A percentile compares a stretch with the other conserved stretches of the same genome.
Evolutionary conservation across 2,888 invertebrate species (phyloP).

Genomic region (Dolichomitus sp.): DNA sequence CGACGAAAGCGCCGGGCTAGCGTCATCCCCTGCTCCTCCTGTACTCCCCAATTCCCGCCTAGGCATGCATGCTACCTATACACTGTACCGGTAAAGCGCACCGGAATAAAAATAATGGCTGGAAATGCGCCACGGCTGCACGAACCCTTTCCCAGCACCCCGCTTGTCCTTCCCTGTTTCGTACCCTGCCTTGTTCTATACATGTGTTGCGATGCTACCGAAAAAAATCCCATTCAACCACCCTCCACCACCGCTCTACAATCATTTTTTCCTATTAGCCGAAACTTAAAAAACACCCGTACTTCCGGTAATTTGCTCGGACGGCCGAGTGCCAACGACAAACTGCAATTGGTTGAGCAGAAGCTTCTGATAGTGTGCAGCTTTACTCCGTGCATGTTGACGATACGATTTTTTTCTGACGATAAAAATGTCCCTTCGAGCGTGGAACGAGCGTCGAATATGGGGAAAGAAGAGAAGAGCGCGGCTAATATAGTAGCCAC

Average conservation of each 20-base stretch:
- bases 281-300: conserved; percentile 81
- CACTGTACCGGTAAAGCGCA: conserved; percentile 79
- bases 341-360: conserved; percentile 67
- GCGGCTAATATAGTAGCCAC: not conserved
- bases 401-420: conserved; percentile 50
- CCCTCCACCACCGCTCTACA: conserved; percentile 40
- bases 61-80: conserved; percentile 35
- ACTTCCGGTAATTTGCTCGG: conserved; percentile 80
- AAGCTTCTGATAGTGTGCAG: conserved; percentile 36
- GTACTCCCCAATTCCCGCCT: conserved; percentile 10
- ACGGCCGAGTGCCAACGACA: conserved; percentile 64
- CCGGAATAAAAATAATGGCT: conserved; percentile 83
- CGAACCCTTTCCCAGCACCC: conserved; percentile 21
- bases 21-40: conserved; percentile 48
- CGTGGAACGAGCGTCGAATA: conserved; percentile 1
- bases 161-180: conserved; percentile 35
- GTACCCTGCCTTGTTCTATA: conserved; percentile 49
- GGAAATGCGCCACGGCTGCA: conserved; percentile 75
- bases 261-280: conserved; percentile 82
- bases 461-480: not conserved
- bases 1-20: conserved; percentile 64
- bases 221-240: conserved; percentile 34
- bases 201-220: conserved; percentile 45
- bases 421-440: conserved; percentile 53
- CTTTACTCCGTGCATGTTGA: conserved; percentile 9